Conservation (phyloP, 2,888 invertebrate genomes). For the Tanytarsus gracilentus region DNA sequence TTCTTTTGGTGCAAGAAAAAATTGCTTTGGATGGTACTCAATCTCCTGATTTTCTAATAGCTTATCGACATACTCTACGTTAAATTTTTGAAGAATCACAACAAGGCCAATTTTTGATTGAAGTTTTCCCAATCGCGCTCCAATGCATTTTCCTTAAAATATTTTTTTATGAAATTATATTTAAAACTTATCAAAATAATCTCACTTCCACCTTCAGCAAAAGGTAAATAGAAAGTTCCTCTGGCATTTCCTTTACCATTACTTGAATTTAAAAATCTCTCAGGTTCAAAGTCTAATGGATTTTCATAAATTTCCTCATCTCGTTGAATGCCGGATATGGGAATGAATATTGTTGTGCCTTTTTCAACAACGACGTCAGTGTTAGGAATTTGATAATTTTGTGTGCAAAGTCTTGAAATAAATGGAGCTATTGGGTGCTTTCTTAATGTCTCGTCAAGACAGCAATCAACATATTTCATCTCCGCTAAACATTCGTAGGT, state of each 20-base stretch:
- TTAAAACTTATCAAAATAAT: conserved; percentile 9
- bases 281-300: conserved; percentile 43
- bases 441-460: conserved; percentile 38
- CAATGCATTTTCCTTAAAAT: neutral
- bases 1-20: conserved; percentile 3
- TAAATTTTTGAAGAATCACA: conserved; percentile 6
- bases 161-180: neutral
- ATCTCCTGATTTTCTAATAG: neutral
- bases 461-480: conserved; percentile 43
- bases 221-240: conserved; percentile 36
- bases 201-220: conserved; percentile 40
- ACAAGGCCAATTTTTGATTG: conserved; percentile 17
- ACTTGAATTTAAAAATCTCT: conserved; percentile 39
- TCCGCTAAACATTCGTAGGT: conserved; percentile 43
- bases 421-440: conserved; percentile 43
- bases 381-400: conserved; percentile 38
- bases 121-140: conserved; percentile 18
- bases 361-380: conserved; percentile 37
- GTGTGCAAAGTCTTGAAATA: conserved; percentile 41
- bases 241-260: conserved; percentile 32
- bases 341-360: conserved; percentile 40
- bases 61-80: conserved; percentile 3
- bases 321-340: conserved; percentile 42
- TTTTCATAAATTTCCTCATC: conserved; percentile 42
- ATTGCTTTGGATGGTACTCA: neutral